phyloP scores from a whole-genome alignment of 1,140 invertebrate genomes.

The Drosophila repleta region DNA sequence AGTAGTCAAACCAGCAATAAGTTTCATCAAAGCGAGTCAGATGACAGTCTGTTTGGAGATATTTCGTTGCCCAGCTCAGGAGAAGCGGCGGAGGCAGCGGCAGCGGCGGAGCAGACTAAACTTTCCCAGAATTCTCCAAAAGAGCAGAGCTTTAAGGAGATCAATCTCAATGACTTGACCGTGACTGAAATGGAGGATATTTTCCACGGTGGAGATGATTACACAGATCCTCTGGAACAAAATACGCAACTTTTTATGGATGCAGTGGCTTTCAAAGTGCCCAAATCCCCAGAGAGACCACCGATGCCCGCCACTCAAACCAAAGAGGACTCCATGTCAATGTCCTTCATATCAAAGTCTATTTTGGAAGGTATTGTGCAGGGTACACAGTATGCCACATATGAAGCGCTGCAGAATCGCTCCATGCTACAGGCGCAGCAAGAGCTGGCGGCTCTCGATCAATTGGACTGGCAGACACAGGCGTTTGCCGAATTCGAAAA shows the following conservation, averaged over 20 bases:
- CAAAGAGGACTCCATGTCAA: constrained; percentile 40
- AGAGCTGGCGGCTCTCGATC: constrained; percentile 35
- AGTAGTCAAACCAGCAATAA: constrained; percentile 24
- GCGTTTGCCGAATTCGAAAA: constrained; percentile 61
- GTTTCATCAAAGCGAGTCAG: constrained; percentile 31
- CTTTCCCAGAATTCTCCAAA: neutral
- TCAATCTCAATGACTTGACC: constrained; percentile 58
- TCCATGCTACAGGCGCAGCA: constrained; percentile 36
- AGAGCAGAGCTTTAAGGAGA: constrained; percentile 52
- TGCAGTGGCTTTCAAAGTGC: constrained; percentile 64
- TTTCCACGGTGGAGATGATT: constrained; percentile 54
- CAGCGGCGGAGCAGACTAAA: neutral
- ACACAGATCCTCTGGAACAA: constrained; percentile 48
- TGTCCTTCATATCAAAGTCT: constrained; percentile 59
- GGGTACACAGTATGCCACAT: constrained; percentile 73
- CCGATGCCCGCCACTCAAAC: neutral
- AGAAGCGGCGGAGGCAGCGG: neutral
- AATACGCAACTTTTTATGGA: constrained; percentile 70
- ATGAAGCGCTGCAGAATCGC: constrained; percentile 42
- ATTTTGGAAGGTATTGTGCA: constrained; percentile 57
- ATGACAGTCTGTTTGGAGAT: constrained; percentile 69
- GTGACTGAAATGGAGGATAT: constrained; percentile 51
- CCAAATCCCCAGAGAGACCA: constrained; percentile 42
- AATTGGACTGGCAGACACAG: constrained; percentile 68
- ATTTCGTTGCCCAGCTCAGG: constrained; percentile 35